Percentiles rank a stretch among this genome's conserved stretches.
Evolutionary conservation across 1,140 invertebrate genomes (phyloP).

Genomic region (Bombyx mandarina): DNA sequence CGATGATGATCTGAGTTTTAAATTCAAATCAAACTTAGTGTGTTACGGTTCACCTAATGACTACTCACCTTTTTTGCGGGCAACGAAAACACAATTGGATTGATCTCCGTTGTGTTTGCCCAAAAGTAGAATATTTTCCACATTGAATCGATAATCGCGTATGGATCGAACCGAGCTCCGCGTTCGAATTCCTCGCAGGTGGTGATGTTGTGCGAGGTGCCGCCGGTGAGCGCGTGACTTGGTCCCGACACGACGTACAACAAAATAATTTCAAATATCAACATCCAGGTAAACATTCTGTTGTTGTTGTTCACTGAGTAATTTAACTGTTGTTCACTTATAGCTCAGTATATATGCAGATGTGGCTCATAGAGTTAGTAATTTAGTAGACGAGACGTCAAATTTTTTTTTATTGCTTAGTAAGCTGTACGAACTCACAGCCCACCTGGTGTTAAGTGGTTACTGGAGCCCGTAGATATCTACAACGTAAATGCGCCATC

Average conservation of each 20-base stretch:
- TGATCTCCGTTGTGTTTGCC: conserved; percentile 41
- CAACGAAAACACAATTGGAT: conserved; percentile 43
- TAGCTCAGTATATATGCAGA: not conserved
- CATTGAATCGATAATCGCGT: conserved; percentile 35
- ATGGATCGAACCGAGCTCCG: conserved; percentile 32
- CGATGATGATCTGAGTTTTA: no score
- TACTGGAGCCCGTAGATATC: no score
- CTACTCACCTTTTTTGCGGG: conserved; percentile 33
- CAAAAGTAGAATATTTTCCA: conserved; percentile 60
- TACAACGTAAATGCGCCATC: no score
- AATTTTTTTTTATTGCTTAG: not conserved
- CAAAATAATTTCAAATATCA: conserved; percentile 38
- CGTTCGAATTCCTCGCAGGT: conserved; percentile 51
- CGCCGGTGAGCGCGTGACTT: conserved; percentile 1
- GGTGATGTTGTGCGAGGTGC: conserved; percentile 18
- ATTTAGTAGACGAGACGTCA: not conserved
- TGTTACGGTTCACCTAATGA: not conserved
- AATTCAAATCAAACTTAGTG: no score
- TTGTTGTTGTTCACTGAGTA: not conserved
- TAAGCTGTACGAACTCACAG: not conserved
- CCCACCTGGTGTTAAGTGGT: no score
- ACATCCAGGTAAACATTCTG: conserved; percentile 39
- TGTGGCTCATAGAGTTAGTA: not conserved
- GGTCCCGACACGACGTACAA: conserved; percentile 15
- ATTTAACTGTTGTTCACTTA: conserved; percentile 1